These are phyloP conservation scores for Platanista minor DNA, from an alignment of 2,113 vertebrate genomes.

Conservation along the genomic window DNA sequence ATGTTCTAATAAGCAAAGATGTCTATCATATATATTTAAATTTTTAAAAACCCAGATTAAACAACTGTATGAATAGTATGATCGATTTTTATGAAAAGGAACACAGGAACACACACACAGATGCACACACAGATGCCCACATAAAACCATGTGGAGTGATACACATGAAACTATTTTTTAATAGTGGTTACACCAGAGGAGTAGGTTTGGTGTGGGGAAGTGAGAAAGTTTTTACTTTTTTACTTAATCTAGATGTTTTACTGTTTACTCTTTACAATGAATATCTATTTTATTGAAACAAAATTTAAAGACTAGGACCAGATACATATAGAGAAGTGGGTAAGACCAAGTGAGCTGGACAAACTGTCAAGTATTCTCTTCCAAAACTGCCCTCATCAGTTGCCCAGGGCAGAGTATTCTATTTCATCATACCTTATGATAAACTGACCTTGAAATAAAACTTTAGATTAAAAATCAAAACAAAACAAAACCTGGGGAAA, in stretches of 20 bases:
- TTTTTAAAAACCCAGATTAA: background rate
- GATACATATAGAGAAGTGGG: background rate
- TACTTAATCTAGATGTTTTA: background rate
- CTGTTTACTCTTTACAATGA: background rate
- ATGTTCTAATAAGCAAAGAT: background rate
- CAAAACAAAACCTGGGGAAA: background rate
- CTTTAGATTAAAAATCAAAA: background rate
- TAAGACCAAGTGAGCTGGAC: background rate
- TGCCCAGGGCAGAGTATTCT: background rate
- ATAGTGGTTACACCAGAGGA: background rate
- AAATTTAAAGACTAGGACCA: background rate
- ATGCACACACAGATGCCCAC: background rate
- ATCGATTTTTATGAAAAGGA: background rate
- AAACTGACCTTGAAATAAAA: background rate
- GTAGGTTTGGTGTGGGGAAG: background rate
- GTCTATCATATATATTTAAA: background rate
- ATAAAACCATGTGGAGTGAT: background rate
- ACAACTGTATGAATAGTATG: background rate
- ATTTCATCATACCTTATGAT: background rate
- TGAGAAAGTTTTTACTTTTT: background rate
- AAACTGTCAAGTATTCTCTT: background rate
- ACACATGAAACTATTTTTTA: background rate
- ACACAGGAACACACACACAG: background rate
- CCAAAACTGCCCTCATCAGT: background rate
- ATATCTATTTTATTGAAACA: background rate